These are phyloP conservation scores for Frankliniella fusca DNA, from an alignment of 2,888 invertebrate genomes.

Conservation along the genomic window DNA sequence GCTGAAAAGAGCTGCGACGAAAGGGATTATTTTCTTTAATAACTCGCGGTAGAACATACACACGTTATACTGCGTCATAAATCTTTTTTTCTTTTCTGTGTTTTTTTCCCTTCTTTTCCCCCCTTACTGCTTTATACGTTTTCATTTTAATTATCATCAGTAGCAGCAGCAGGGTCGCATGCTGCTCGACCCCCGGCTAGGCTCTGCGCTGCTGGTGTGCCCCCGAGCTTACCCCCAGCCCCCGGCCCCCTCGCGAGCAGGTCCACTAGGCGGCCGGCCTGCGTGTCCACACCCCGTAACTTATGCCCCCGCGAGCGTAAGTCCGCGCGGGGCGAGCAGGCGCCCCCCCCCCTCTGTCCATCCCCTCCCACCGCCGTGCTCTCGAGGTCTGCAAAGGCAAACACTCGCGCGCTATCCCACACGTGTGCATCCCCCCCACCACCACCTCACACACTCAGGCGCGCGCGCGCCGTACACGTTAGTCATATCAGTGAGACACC, in stretches of 20 bases:
- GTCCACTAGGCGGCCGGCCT: not conserved
- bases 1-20: too few species aligned
- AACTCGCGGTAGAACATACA: too few species aligned
- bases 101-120: too few species aligned
- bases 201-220: not conserved
- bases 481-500: too few species aligned
- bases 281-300: slow-evolving; percentile 10
- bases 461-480: not conserved
- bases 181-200: too few species aligned
- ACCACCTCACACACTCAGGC: not conserved
- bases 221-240: not conserved
- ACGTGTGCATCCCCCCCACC: not conserved
- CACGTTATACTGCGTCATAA: too few species aligned
- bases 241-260: not conserved
- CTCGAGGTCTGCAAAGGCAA: not conserved
- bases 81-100: too few species aligned
- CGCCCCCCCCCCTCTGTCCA: not conserved
- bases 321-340: not conserved
- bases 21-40: too few species aligned
- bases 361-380: too few species aligned
- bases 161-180: not conserved
- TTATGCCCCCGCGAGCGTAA: not conserved
- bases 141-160: too few species aligned
- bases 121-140: too few species aligned
- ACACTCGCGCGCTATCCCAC: not conserved